These are phyloP conservation scores for Chrysaora quinquecirrha DNA, from an alignment of 30 jellyfish, hydroid and myxozoan species.

Conservation along the genomic window DNA sequence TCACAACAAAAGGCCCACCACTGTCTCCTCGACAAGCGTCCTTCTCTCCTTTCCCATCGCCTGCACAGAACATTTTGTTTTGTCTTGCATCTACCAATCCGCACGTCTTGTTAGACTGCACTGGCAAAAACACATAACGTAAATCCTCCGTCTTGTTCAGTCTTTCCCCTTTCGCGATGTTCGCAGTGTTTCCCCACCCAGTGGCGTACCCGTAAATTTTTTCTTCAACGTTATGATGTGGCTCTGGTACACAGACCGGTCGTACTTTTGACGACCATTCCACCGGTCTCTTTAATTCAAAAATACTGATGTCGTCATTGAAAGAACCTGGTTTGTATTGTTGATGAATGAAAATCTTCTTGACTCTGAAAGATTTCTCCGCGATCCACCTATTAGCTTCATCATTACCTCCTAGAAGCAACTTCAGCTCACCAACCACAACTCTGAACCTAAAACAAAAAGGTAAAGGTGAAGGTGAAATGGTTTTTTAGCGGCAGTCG, in stretches of 20 bases:
- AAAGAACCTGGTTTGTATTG: neutral
- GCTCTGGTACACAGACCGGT: slow-evolving; percentile 63
- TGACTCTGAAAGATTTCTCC: neutral
- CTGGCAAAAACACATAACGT: neutral
- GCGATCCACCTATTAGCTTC: slow-evolving; percentile 20
- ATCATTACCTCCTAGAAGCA: neutral
- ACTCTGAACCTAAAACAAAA: slow-evolving; percentile 36
- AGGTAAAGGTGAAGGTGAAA: too few relatives aligned
- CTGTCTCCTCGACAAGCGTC: slow-evolving; percentile 83
- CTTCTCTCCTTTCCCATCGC: slow-evolving; percentile 18
- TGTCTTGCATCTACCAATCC: neutral
- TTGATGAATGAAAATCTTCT: slow-evolving; percentile 15
- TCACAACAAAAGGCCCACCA: slow-evolving; percentile 71
- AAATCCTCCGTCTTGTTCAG: neutral
- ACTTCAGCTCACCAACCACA: slow-evolving; percentile 11
- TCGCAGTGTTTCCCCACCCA: slow-evolving; percentile 67
- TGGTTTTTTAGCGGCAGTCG: too few relatives aligned
- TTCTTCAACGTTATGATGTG: slow-evolving; percentile 8
- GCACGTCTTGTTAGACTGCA: slow-evolving; percentile 53
- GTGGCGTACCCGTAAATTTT: slow-evolving; percentile 39
- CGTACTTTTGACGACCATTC: slow-evolving; percentile 35
- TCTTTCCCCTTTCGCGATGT: neutral
- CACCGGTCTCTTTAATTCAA: slow-evolving; percentile 47
- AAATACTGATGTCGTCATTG: slow-evolving; percentile 51
- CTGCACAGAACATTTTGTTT: slow-evolving; percentile 42